Conservation (phyloP, 1,140 invertebrate genomes). For the Triops cancriformis region DNA sequence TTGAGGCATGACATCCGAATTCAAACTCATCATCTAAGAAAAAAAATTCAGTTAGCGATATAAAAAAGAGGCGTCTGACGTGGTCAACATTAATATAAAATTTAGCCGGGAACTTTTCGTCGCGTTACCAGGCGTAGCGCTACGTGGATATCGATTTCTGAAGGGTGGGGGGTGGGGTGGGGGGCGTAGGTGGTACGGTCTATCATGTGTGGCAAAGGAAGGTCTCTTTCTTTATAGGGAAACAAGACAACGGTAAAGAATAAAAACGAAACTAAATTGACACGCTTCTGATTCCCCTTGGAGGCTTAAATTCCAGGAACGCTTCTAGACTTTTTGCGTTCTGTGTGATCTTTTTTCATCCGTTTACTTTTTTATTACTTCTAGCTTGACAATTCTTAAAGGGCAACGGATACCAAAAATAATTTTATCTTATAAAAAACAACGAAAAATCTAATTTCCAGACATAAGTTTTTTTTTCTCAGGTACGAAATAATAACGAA, state of each 20-base stretch:
- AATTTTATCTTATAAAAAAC: too few relatives aligned
- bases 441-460: too few relatives aligned
- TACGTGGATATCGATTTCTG: neutral
- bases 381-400: too few relatives aligned
- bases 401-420: too few relatives aligned
- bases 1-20: constrained; percentile 94
- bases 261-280: constrained; percentile 15
- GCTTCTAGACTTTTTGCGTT: too few relatives aligned
- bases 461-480: too few relatives aligned
- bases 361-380: too few relatives aligned
- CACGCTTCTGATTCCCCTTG: neutral
- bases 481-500: too few relatives aligned
- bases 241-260: neutral
- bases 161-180: neutral
- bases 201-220: too few relatives aligned
- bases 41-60: constrained; percentile 17
- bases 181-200: neutral
- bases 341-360: too few relatives aligned
- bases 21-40: constrained; percentile 88
- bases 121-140: neutral
- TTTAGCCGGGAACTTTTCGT: neutral
- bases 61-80: neutral
- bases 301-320: neutral
- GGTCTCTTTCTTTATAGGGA: too few relatives aligned
- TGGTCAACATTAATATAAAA: too few relatives aligned